These are phyloP conservation scores for Upupa epops DNA, from an alignment of 2,113 vertebrate species.

Conservation along the genomic window DNA sequence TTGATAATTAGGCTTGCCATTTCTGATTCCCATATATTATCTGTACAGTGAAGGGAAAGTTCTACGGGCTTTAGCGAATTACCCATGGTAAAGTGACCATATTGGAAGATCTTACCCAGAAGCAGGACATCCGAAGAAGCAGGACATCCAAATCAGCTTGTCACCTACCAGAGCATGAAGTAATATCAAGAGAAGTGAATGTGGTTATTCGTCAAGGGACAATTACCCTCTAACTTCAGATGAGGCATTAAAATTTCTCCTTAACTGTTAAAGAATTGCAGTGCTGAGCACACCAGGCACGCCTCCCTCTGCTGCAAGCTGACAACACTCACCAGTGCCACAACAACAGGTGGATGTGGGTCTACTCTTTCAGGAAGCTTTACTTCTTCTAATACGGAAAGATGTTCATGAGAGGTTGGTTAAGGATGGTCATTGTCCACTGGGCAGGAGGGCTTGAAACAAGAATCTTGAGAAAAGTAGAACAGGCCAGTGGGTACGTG, in stretches of 20 bases:
- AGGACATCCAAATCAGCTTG: neutral
- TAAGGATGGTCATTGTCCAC: neutral
- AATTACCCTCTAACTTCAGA: too few species aligned
- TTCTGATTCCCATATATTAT: neutral
- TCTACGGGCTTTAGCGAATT: neutral
- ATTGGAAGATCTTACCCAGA: neutral
- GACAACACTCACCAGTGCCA: neutral
- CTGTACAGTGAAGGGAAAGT: neutral
- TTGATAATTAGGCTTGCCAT: neutral
- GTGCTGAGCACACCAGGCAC: neutral
- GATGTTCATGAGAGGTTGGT: neutral
- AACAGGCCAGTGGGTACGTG: neutral
- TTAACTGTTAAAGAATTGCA: neutral
- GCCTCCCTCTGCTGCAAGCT: neutral
- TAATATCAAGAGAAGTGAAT: neutral
- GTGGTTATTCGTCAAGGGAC: neutral
- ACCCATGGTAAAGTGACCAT: neutral
- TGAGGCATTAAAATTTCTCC: neutral
- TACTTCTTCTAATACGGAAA: neutral
- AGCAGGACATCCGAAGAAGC: neutral
- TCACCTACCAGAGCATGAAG: neutral
- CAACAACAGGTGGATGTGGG: neutral
- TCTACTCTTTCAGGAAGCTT: neutral
- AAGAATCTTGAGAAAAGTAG: neutral
- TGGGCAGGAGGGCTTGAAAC: neutral